Percentiles rank a stretch among this genome's conserved stretches.
Conservation (phyloP, 2,888 invertebrate genomes). For the Eristalinus sepulchralis region DNA sequence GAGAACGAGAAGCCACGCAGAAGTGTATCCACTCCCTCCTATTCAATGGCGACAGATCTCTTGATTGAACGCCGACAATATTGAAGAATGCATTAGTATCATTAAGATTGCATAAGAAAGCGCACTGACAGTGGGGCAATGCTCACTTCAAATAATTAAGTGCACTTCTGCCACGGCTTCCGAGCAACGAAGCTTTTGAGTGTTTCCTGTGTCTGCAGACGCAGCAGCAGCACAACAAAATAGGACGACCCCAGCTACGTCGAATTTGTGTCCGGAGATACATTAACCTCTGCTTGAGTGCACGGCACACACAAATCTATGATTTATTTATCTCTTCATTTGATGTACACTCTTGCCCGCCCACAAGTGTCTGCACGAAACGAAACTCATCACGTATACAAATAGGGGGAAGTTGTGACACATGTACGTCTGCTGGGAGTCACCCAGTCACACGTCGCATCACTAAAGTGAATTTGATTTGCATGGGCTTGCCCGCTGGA, state of each 20-base stretch:
- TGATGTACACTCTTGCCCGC: conserved; percentile 34
- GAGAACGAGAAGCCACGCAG: not conserved
- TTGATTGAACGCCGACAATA: not conserved
- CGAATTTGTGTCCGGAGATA: conserved; percentile 23
- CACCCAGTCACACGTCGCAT: conserved; percentile 21
- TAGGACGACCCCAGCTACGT: conserved; percentile 1
- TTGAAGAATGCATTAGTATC: not conserved
- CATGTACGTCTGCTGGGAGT: conserved; percentile 3
- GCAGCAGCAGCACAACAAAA: not conserved
- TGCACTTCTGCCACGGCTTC: not conserved
- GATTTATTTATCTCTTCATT: conserved; percentile 60
- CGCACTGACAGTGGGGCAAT: not conserved
- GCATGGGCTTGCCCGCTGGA: not conserved
- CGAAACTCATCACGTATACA: conserved; percentile 18
- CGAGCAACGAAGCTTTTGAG: conserved; percentile 19
- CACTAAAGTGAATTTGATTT: conserved; percentile 54
- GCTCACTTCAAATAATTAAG: conserved; percentile 10
- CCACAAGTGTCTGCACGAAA: conserved; percentile 9
- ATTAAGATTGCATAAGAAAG: not conserved
- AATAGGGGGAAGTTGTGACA: conserved; percentile 47
- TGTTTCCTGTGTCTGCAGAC: conserved; percentile 5
- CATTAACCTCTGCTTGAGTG: conserved; percentile 55
- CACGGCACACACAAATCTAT: conserved; percentile 41
- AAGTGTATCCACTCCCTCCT: not conserved
- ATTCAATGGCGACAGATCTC: not conserved